phyloP scores from a whole-genome alignment of 2,888 invertebrate species.

The Plebejus melissa region DNA sequence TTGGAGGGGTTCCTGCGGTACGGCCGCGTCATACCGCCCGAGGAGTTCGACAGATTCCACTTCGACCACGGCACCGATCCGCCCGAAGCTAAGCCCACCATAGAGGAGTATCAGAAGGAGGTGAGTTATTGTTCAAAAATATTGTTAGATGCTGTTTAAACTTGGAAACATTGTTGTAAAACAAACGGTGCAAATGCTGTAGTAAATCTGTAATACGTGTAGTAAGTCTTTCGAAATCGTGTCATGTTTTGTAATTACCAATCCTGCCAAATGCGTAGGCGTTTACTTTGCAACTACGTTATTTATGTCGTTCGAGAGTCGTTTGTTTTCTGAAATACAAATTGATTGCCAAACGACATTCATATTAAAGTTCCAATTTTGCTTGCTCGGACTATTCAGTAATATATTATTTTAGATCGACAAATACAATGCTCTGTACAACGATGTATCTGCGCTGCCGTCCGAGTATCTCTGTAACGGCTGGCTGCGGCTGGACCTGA shows the following conservation, averaged over 20 bases:
- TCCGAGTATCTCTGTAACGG: slow-evolving; percentile 83
- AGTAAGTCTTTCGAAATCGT: no score
- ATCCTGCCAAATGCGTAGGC: no score
- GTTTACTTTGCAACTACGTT: no score
- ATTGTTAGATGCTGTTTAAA: neutral
- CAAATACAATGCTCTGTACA: slow-evolving; percentile 87
- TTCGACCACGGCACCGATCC: slow-evolving; percentile 72
- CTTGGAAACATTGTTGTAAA: no score
- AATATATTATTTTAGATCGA: slow-evolving; percentile 80
- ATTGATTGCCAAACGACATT: no score
- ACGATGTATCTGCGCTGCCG: slow-evolving; percentile 84
- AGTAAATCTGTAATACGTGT: no score
- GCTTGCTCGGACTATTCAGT: neutral
- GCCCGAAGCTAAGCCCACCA: slow-evolving; percentile 78
- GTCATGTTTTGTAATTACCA: no score
- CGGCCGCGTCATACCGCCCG: slow-evolving; percentile 84
- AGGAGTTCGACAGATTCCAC: slow-evolving; percentile 82
- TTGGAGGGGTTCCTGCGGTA: slow-evolving; percentile 87
- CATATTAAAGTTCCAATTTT: neutral
- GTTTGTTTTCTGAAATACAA: no score
- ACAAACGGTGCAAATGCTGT: no score
- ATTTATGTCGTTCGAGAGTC: no score
- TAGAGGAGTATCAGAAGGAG: slow-evolving; percentile 87
- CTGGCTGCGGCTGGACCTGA: slow-evolving; percentile 89
- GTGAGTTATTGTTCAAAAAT: slow-evolving; percentile 47